A percentile compares a stretch with the other conserved stretches of the same genome.
phyloP scores from a whole-genome alignment of 2,888 invertebrate species.

The Malthinus seriepunctatus region DNA sequence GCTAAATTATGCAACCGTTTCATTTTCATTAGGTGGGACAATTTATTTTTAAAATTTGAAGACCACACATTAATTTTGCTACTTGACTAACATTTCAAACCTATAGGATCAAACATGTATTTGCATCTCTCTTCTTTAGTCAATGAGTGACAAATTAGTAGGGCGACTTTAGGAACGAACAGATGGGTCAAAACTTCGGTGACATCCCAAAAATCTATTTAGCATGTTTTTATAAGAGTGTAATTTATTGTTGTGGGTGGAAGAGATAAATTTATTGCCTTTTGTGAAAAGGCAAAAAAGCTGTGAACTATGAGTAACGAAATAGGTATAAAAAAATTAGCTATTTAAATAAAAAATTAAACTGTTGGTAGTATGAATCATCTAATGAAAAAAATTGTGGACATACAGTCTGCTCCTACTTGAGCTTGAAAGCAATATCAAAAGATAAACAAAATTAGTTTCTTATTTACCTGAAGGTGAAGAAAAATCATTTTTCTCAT shows the following conservation, averaged over 20 bases:
- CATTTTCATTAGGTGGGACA: no score
- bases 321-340: no score
- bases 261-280: conserved; percentile 6
- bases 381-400: neutral
- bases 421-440: no score
- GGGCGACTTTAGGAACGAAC: conserved; percentile 30
- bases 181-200: conserved; percentile 36
- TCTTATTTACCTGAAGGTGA: no score
- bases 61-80: conserved; percentile 1
- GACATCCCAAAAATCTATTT: conserved; percentile 32
- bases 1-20: no score
- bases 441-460: no score
- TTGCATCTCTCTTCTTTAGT: conserved; percentile 18
- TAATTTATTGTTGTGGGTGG: conserved; percentile 38
- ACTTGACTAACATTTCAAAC: neutral
- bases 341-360: no score
- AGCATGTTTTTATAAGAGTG: conserved; percentile 40
- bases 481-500: no score
- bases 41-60: no score
- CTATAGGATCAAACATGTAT: conserved; percentile 10
- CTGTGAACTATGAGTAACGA: conserved; percentile 22
- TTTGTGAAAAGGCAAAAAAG: conserved; percentile 8
- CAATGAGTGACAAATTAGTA: conserved; percentile 36
- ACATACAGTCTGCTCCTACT: conserved; percentile 3
- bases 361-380: no score